phyloP scores from a whole-genome alignment of 2,888 invertebrate species.

The Ophion ellenae region DNA sequence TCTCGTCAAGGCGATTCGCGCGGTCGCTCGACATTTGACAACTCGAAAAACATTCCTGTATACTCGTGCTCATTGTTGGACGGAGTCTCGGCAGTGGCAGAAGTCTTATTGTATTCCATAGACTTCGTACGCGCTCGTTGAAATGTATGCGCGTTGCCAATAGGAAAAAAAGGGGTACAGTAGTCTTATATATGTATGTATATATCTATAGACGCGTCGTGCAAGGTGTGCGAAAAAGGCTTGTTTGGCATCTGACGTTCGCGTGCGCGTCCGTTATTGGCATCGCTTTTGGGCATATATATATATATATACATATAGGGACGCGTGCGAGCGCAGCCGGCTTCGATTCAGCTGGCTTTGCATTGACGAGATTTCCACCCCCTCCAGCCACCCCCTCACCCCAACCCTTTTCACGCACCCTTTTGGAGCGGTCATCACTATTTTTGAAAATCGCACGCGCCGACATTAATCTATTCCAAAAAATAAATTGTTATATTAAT shows the following conservation, averaged over 20 bases:
- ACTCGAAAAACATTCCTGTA: not conserved
- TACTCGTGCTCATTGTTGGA: not conserved
- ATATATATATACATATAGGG: not conserved
- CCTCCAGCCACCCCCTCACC: not conserved
- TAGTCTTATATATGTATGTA: not conserved
- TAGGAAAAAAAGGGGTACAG: not conserved
- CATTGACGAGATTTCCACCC: not conserved
- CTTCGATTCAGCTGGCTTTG: conserved; percentile 21
- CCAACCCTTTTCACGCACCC: not conserved
- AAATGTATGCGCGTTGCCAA: not conserved
- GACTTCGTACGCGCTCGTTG: not conserved
- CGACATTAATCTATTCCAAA: not conserved
- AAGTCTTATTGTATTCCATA: not conserved
- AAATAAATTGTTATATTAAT: not conserved
- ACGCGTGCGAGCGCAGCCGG: not conserved
- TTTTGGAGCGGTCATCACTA: not conserved
- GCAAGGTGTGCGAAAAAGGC: conserved; percentile 52
- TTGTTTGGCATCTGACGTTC: conserved; percentile 56
- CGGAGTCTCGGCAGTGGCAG: not conserved
- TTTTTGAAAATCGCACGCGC: not conserved
- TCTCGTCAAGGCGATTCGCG: not conserved
- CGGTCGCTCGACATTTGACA: not conserved
- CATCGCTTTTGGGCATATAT: conserved; percentile 2
- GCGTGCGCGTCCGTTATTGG: conserved; percentile 36
- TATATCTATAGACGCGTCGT: not conserved